Evolutionary conservation across 2,797 vertebrate species (phyloP).

Genomic region (Emys orbicularis): DNA sequence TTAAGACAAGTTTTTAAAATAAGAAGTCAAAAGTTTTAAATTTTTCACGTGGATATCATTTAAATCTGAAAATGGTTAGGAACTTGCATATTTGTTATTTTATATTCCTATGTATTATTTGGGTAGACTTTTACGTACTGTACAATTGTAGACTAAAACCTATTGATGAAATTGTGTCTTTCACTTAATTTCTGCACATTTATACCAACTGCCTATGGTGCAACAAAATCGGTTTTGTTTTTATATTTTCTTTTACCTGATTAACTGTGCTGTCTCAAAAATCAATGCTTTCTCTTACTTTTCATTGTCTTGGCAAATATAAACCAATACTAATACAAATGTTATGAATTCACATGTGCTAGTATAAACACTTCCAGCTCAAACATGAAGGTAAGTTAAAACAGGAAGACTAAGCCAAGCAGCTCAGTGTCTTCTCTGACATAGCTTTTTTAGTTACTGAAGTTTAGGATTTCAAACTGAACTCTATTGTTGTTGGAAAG

Average conservation of each 20-base stretch:
- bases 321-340: slow-evolving; percentile 1
- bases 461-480: not conserved
- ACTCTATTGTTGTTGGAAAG: not conserved
- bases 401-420: not conserved
- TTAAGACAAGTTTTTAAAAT: slow-evolving; percentile 43
- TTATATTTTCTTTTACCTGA: not conserved
- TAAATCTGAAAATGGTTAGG: not conserved
- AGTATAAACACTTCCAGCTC: not conserved
- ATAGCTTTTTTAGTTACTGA: not conserved
- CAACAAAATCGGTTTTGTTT: not conserved
- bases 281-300: not conserved
- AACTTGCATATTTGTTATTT: not conserved
- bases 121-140: not conserved
- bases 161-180: not conserved
- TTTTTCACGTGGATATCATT: slow-evolving; percentile 6
- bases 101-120: not conserved
- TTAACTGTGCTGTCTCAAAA: not conserved
- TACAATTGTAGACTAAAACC: not conserved
- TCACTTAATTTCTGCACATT: not conserved
- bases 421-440: not conserved
- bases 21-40: slow-evolving; percentile 1
- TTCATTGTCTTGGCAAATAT: not conserved
- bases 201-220: not conserved
- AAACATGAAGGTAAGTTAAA: not conserved
- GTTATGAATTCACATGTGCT: not conserved